phyloP scores from a whole-genome alignment of 2,113 vertebrate genomes.

The Lepisosteus osseus region DNA sequence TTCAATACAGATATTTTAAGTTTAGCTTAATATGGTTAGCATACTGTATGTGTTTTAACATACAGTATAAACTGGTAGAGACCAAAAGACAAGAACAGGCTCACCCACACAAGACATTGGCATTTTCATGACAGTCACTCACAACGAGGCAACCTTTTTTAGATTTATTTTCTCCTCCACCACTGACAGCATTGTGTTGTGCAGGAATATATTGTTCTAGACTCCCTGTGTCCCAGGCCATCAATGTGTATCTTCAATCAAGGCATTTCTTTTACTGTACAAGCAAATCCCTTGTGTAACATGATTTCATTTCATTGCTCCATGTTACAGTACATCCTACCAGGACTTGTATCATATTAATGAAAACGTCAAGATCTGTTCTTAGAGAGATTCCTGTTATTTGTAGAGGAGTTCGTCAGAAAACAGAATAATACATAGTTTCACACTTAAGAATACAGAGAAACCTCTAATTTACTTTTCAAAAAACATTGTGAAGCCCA shows the following conservation, averaged over 20 bases:
- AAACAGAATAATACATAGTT: background rate
- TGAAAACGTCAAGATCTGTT: background rate
- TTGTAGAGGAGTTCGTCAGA: background rate
- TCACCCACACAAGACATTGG: background rate
- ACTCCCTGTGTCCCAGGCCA: background rate
- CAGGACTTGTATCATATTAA: background rate
- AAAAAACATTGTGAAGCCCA: too few relatives aligned
- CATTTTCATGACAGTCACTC: background rate
- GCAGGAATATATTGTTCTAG: background rate
- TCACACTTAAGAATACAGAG: too few relatives aligned
- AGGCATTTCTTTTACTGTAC: background rate
- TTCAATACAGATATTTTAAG: too few relatives aligned
- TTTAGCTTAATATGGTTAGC: too few relatives aligned
- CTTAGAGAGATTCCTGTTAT: background rate
- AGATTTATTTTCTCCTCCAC: background rate
- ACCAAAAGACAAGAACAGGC: too few relatives aligned
- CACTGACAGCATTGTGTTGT: background rate
- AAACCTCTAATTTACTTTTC: too few relatives aligned
- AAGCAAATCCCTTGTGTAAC: background rate
- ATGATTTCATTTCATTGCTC: background rate
- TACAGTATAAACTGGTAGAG: too few relatives aligned
- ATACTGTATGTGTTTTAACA: too few relatives aligned
- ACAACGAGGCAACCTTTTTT: too few relatives aligned
- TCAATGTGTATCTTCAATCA: background rate
- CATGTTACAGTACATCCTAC: background rate